A percentile compares a stretch with the other conserved stretches of the same genome.
Conservation (phyloP, 2,888 invertebrate genomes). For the Sturmia bella region DNA sequence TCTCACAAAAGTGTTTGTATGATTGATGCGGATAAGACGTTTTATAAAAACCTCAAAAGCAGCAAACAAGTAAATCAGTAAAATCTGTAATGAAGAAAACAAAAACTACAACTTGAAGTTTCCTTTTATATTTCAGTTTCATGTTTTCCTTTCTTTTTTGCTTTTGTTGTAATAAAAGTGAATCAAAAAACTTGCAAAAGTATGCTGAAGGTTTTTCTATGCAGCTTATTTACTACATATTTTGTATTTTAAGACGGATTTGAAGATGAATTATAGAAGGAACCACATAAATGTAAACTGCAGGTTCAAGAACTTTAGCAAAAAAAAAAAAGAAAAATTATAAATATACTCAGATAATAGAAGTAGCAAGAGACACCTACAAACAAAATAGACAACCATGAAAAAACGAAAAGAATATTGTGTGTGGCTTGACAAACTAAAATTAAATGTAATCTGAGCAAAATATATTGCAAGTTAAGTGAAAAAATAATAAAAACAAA, state of each 20-base stretch:
- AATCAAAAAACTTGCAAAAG: too few species aligned
- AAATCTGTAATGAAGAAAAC: slow-evolving; percentile 51
- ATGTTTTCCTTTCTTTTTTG: not conserved
- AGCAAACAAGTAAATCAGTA: slow-evolving; percentile 55
- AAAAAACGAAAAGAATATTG: not conserved
- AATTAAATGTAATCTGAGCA: slow-evolving; percentile 32
- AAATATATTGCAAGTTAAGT: slow-evolving; percentile 14
- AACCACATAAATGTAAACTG: not conserved
- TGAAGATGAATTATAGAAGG: slow-evolving; percentile 24
- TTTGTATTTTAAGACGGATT: slow-evolving; percentile 38
- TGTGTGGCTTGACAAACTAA: slow-evolving; percentile 34
- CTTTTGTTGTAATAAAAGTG: not conserved
- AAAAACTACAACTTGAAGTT: not conserved
- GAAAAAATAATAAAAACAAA: not conserved
- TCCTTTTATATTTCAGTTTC: too few species aligned
- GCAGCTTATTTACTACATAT: slow-evolving; percentile 32
- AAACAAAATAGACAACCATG: not conserved
- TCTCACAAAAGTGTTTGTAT: slow-evolving; percentile 39
- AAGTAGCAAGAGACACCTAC: slow-evolving; percentile 1
- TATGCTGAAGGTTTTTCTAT: not conserved
- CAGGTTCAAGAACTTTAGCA: slow-evolving; percentile 18
- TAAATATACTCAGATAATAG: slow-evolving; percentile 8
- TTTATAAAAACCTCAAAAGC: slow-evolving; percentile 49
- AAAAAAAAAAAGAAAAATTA: slow-evolving; percentile 14
- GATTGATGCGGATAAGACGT: slow-evolving; percentile 44